Evolutionary conservation across 2,888 invertebrate species (phyloP).

Genomic region (Oligia latruncula): DNA sequence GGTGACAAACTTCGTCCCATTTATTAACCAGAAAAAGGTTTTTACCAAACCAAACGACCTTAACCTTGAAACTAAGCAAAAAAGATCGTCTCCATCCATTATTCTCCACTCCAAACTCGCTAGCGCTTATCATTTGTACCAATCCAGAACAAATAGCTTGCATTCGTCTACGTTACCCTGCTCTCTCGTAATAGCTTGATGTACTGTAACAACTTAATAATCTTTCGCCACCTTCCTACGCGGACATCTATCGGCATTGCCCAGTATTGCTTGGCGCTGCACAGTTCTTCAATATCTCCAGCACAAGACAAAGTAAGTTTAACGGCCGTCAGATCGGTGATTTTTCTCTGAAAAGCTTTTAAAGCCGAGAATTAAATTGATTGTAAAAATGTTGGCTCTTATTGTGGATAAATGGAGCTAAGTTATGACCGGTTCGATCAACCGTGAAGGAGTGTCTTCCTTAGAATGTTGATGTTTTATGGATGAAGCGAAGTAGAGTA

Average conservation of each 20-base stretch:
- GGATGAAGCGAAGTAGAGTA: neutral
- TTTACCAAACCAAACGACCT: neutral
- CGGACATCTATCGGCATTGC: conserved; percentile 54
- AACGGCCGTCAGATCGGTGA: conserved; percentile 70
- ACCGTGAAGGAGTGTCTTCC: conserved; percentile 45
- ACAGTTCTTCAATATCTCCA: conserved; percentile 38
- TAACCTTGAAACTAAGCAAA: conserved; percentile 22
- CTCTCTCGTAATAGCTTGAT: conserved; percentile 84
- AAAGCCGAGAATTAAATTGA: conserved; percentile 71
- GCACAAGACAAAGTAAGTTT: conserved; percentile 72
- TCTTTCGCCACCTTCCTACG: conserved; percentile 72
- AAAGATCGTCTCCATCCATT: conserved; percentile 11
- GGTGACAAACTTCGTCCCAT: neutral
- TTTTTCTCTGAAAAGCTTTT: conserved; percentile 77
- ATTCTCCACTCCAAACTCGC: conserved; percentile 32
- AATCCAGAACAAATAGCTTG: conserved; percentile 75
- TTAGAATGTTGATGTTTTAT: conserved; percentile 20
- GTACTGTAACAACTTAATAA: conserved; percentile 85
- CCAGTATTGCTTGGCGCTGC: conserved; percentile 19
- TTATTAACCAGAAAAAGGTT: conserved; percentile 22
- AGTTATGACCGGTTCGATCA: conserved; percentile 55
- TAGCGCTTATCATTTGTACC: conserved; percentile 61
- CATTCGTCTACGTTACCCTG: conserved; percentile 83
- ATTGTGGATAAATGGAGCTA: conserved; percentile 57
- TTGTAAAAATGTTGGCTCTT: conserved; percentile 64